Base-by-base conservation (phyloP, 2,888 invertebrate genomes). In the Drosophila mimetica region DNA sequence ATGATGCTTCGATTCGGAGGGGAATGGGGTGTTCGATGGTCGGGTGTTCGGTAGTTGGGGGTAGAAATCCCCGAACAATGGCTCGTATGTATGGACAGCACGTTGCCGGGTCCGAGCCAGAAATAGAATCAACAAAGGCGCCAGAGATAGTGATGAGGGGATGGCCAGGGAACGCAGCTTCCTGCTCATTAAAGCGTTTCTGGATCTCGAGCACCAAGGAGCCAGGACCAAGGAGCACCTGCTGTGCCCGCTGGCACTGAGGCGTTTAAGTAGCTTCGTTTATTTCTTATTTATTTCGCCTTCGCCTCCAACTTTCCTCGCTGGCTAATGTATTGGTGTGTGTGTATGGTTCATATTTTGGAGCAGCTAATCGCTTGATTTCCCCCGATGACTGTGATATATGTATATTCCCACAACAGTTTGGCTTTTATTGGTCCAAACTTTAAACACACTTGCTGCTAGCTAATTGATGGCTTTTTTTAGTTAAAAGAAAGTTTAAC, bases 181-280 rank as follows among this genome's bases (percentile, higher is more conserved):
- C 51, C 20, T 69, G 57, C 67, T 69, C 64, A 63, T 63, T 63
- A 63, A 63, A 61, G 63, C 63, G 61, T 60, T 60, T 41, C 61
- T 34, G 34, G 63, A 63, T 34, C 41, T 46, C 30, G 46, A 22
- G 20, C n/a, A 39, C 18, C 30, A 18, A 4, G n/a, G 18, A 37
- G 41, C 25, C 9, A 16, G 52, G 36, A 52, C 22, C 18, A 1
- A 16, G 53, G 37, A 52, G 39, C 77, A 78, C 77, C 74, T 70
- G 79, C 82, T 78, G 63, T 65, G 76, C 55, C 63, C 64, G 74
- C 36, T 42, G 46, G 67, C 61, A 69, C 37, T 61, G 71, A 54
- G 71, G 63, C 81, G 69, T 75, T 74, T 54, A 65, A 84, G 78
- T 63, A 74, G 71, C 51, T 54, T 65, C 59, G 55, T 66, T 80